Conservation (phyloP, 2,797 vertebrate genomes). For the Simalia tracyae region DNA sequence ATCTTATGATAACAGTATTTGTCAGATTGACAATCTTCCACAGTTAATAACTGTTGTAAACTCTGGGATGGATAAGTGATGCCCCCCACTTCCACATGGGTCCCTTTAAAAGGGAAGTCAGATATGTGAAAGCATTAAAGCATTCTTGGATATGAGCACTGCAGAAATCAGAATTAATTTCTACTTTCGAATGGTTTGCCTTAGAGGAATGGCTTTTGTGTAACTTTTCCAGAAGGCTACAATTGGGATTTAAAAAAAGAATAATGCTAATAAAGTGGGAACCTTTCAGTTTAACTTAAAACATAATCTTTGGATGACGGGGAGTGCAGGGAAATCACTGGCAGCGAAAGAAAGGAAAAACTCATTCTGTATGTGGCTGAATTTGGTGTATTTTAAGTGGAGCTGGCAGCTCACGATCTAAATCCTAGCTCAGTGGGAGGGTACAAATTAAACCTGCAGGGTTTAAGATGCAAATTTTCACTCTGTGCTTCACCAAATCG, state of each 20-base stretch:
- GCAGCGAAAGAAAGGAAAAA: not conserved
- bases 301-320: not conserved
- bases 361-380: not conserved
- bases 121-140: not conserved
- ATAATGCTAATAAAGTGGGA: conserved; percentile 26
- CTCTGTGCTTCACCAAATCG: conserved; percentile 30
- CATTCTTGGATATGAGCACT: not conserved
- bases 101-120: not conserved
- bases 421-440: not conserved
- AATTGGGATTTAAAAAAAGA: conserved; percentile 10
- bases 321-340: not conserved
- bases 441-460: conserved; percentile 44
- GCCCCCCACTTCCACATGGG: not conserved
- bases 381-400: not conserved
- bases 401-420: conserved; percentile 27
- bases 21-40: not conserved
- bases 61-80: not conserved
- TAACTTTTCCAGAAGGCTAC: not conserved
- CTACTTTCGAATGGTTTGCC: not conserved
- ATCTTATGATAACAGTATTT: not conserved
- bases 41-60: not conserved
- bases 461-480: conserved; percentile 30
- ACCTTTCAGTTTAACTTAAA: not conserved
- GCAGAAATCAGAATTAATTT: not conserved
- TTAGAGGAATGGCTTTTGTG: conserved; percentile 5